Conservation (phyloP, 2,113 vertebrate genomes). For the Seriola rivoliana region DNA sequence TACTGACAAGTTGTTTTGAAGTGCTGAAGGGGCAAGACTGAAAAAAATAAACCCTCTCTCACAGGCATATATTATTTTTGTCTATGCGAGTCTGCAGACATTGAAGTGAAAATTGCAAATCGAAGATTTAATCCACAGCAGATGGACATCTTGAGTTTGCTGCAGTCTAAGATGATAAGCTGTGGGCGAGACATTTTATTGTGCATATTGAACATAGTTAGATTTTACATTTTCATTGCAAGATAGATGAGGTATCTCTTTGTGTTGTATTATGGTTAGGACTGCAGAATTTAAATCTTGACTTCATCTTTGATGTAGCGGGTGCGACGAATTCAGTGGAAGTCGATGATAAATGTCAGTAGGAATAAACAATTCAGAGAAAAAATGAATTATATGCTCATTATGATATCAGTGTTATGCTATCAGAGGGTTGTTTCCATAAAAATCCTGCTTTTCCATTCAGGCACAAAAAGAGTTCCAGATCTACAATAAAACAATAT, state of each 20-base stretch:
- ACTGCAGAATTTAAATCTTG: slow-evolving; percentile 2
- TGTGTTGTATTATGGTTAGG: slow-evolving; percentile 7
- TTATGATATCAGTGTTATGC: background rate
- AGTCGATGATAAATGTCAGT: slow-evolving; percentile 12
- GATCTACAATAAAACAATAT: background rate
- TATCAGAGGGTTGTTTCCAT: slow-evolving; percentile 1
- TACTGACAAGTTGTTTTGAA: slow-evolving; percentile 77
- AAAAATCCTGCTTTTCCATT: slow-evolving; percentile 11
- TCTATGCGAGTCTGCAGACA: slow-evolving; percentile 44
- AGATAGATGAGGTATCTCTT: slow-evolving; percentile 31
- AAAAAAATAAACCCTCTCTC: slow-evolving; percentile 45
- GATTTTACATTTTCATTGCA: slow-evolving; percentile 30
- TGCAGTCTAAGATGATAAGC: slow-evolving; percentile 44
- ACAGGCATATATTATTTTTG: slow-evolving; percentile 61
- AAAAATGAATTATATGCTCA: background rate
- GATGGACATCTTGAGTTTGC: slow-evolving; percentile 65
- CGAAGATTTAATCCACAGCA: slow-evolving; percentile 61
- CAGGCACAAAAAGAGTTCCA: background rate
- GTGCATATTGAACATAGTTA: slow-evolving; percentile 23
- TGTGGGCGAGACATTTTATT: slow-evolving; percentile 39
- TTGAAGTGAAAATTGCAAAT: slow-evolving; percentile 57
- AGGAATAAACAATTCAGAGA: slow-evolving; percentile 1
- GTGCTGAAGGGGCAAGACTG: slow-evolving; percentile 67
- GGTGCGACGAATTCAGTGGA: slow-evolving; percentile 9
- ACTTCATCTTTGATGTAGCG: background rate